These are phyloP conservation scores for Drosophila engyochracea DNA, from an alignment of 2,888 invertebrate species.

Conservation along the genomic window DNA sequence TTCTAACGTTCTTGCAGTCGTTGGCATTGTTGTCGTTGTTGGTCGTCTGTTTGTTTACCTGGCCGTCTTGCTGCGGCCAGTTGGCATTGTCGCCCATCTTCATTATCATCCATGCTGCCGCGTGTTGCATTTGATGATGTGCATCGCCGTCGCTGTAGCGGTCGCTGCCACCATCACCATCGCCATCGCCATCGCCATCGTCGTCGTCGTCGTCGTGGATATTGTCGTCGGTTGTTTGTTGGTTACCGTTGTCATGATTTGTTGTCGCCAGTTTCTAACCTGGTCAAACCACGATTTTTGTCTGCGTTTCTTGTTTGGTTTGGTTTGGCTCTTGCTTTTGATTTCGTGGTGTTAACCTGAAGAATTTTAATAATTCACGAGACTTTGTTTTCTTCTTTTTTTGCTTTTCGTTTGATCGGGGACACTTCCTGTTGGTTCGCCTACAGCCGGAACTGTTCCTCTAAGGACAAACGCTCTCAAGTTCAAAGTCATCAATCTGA, in stretches of 20 bases:
- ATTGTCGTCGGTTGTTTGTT: constrained; percentile 62
- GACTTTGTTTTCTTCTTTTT: constrained; percentile 15
- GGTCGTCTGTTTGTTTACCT: constrained; percentile 27
- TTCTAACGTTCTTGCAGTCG: constrained; percentile 63
- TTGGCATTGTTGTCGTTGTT: constrained; percentile 28
- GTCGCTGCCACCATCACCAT: constrained; percentile 31
- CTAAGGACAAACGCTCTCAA: constrained; percentile 43
- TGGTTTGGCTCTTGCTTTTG: constrained; percentile 46
- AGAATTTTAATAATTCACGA: constrained; percentile 69
- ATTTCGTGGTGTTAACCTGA: constrained; percentile 42
- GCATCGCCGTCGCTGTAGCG: constrained; percentile 42
- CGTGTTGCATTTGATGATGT: constrained; percentile 71
- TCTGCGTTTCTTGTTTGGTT: constrained; percentile 44
- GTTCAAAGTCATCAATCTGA: constrained; percentile 68
- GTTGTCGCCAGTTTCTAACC: constrained; percentile 68
- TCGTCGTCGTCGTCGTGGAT: constrained; percentile 19
- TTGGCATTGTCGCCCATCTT: constrained; percentile 77
- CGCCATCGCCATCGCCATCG: constrained; percentile 48
- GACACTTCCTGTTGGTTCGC: constrained; percentile 52
- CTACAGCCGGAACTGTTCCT: constrained; percentile 61
- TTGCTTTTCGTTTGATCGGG: constrained; percentile 11
- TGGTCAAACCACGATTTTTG: constrained; percentile 59
- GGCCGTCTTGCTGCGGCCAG: constrained; percentile 44
- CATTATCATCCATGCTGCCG: constrained; percentile 68
- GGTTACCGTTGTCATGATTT: constrained; percentile 73